Evolutionary conservation across 1,140 invertebrate genomes (phyloP).

Genomic region (Ceratina australensis): DNA sequence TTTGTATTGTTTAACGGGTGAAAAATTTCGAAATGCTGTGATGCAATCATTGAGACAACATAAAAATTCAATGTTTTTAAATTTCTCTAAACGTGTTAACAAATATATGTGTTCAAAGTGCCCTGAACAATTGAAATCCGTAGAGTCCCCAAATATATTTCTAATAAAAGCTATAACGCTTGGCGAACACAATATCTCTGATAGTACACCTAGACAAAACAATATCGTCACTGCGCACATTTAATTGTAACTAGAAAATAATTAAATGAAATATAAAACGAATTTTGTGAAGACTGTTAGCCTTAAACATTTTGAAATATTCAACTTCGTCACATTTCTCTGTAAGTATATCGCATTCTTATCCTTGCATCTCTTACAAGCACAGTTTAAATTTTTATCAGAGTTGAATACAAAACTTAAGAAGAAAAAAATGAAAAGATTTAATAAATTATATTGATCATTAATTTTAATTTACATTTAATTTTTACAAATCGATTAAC

Average conservation of each 20-base stretch:
- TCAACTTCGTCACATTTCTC: not conserved
- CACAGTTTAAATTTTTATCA: no score
- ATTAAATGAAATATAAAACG: not conserved
- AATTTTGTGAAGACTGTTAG: constrained; percentile 28
- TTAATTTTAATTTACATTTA: constrained; percentile 11
- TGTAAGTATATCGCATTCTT: not conserved
- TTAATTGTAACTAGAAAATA: not conserved
- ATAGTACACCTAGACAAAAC: constrained; percentile 14
- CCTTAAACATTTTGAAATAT: constrained; percentile 18
- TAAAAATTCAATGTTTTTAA: constrained; percentile 41
- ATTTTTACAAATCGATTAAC: constrained; percentile 33
- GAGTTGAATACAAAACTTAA: no score
- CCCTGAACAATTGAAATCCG: constrained; percentile 36
- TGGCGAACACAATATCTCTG: constrained; percentile 45
- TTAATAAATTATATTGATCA: constrained; percentile 4
- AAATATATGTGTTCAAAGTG: constrained; percentile 56
- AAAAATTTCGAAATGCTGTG: constrained; percentile 64
- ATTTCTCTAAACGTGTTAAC: constrained; percentile 37
- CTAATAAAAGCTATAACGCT: constrained; percentile 55
- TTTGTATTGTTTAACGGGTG: constrained; percentile 68
- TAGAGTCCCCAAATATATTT: constrained; percentile 52
- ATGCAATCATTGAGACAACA: constrained; percentile 50
- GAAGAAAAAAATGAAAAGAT: not conserved
- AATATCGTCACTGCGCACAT: constrained; percentile 19
- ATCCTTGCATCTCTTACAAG: no score